Percentiles rank a stretch among this genome's conserved stretches.
phyloP scores from a whole-genome alignment of 2,113 vertebrate species.

The Enhydra lutris region DNA sequence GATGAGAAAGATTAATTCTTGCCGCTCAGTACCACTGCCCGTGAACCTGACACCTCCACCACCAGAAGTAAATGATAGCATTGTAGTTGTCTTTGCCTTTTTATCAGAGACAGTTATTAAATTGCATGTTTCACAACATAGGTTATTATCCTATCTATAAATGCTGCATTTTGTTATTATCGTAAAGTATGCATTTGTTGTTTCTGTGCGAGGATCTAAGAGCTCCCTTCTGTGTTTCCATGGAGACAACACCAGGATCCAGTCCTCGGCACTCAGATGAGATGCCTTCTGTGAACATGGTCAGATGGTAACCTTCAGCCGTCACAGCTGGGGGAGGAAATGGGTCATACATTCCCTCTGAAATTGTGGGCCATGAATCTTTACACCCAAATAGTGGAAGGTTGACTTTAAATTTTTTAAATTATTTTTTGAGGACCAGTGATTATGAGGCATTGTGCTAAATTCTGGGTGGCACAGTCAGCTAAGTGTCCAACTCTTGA shows the following conservation, averaged over 20 bases:
- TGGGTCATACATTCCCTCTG: not conserved
- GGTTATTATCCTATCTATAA: slow-evolving; percentile 69
- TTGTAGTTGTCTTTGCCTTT: not conserved
- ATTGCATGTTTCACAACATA: slow-evolving; percentile 64
- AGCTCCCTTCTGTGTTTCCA: slow-evolving; percentile 73
- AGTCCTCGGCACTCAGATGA: not conserved
- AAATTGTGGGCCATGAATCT: not conserved
- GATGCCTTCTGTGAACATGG: not conserved
- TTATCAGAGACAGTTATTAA: slow-evolving; percentile 55
- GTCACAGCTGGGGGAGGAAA: not conserved
- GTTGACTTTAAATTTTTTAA: not conserved
- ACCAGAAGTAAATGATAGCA: slow-evolving; percentile 26
- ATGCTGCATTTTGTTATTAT: slow-evolving; percentile 63
- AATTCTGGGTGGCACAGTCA: not conserved
- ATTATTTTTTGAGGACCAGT: not conserved
- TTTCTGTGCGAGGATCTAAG: slow-evolving; percentile 47
- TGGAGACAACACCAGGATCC: slow-evolving; percentile 64
- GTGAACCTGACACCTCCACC: not conserved
- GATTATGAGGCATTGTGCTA: not conserved
- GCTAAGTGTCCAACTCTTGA: not conserved
- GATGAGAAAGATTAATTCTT: slow-evolving; percentile 51
- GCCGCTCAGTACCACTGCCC: slow-evolving; percentile 4
- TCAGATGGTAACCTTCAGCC: not conserved
- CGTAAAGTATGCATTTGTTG: slow-evolving; percentile 30
- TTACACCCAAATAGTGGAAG: not conserved